Base-by-base conservation (phyloP, 1,140 invertebrate genomes). In the Drosophila asahinai region DNA sequence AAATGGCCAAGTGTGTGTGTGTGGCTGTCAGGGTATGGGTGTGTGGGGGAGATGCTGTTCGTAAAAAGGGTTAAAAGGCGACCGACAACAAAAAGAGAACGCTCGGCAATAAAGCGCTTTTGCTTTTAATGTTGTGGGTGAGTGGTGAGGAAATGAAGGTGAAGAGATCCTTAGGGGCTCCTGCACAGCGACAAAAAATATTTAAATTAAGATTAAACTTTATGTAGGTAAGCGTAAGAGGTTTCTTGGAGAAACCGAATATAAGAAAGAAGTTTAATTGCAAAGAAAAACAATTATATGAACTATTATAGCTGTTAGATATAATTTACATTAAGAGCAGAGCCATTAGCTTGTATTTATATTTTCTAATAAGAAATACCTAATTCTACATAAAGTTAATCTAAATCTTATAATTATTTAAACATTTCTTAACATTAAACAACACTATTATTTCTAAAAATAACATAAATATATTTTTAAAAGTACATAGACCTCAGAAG, bases 31-130 rank as follows among this genome's bases (percentile, higher is more conserved):
- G 22, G 45, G 36, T 63, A 57, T 42, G 43, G 42, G 33, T 68
- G 33, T 47, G 27, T 67, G 9, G 52, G 45, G 14, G 36, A 42
- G 45, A 48, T 60, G 70, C 15, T 67, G 49, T 70, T 66, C 58
- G 72, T 62, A 86, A 87, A 87, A 80, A 87, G 86, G 84, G 84
- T 87, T 89, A 89, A 83, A 89, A 80, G 67, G 83, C 79, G 48
- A 73, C 54, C 51, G 71, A 68, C 68, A 78, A 66, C 62, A 65
- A 80, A 52, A 73, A 48, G 65, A 55, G 43, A 30, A 52, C 75
- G 36, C 77, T 73, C 76, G 71, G 86, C 83, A 83, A 83, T 86
- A 87, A 87, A 87, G 80, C 81, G 70, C 86, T 89, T 87, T 78
- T 72, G 68, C 84, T 72, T 84, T 87, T 89, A 89, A 89, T 87